A percentile compares a stretch with the other conserved stretches of the same genome.
Evolutionary conservation across 2,888 invertebrate species (phyloP).

Genomic region (Eristalis arbustorum): DNA sequence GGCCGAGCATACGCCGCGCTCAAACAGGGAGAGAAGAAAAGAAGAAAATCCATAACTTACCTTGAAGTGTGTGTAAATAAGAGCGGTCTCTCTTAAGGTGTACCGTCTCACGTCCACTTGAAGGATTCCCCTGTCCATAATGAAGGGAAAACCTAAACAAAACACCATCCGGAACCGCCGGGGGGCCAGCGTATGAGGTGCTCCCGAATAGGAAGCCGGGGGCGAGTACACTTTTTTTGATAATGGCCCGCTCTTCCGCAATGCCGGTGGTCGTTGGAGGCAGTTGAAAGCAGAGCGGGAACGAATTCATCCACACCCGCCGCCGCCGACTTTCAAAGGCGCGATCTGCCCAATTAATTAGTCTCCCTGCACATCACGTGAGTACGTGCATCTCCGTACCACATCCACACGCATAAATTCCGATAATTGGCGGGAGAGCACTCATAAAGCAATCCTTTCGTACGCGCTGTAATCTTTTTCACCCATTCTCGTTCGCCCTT

Average conservation of each 20-base stretch:
- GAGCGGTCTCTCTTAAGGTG: conserved; percentile 41
- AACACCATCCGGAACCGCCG: conserved; percentile 1
- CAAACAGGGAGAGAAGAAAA: conserved; percentile 9
- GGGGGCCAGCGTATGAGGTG: conserved; percentile 1
- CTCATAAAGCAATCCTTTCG: conserved; percentile 78
- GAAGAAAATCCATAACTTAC: conserved; percentile 51
- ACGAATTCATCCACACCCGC: conserved; percentile 3
- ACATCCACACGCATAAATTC: conserved; percentile 75
- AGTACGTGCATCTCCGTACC: conserved; percentile 24
- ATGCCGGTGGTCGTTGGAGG: not conserved
- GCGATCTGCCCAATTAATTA: conserved; percentile 29
- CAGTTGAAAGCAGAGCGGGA: not conserved
- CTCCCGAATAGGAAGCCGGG: conserved; percentile 7
- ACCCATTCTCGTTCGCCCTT: not conserved
- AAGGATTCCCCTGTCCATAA: conserved; percentile 21
- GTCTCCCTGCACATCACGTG: conserved; percentile 48
- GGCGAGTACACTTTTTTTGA: conserved; percentile 35
- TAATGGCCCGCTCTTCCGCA: conserved; percentile 30
- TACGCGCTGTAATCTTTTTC: conserved; percentile 17
- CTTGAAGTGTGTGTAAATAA: conserved; percentile 43
- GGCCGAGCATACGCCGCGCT: conserved; percentile 1
- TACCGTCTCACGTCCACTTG: conserved; percentile 10
- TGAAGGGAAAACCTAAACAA: conserved; percentile 15
- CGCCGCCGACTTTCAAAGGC: conserved; percentile 37
- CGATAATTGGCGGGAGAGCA: conserved; percentile 78